phyloP scores from a whole-genome alignment of 2,888 invertebrate species.

The Apoderus coryli region DNA sequence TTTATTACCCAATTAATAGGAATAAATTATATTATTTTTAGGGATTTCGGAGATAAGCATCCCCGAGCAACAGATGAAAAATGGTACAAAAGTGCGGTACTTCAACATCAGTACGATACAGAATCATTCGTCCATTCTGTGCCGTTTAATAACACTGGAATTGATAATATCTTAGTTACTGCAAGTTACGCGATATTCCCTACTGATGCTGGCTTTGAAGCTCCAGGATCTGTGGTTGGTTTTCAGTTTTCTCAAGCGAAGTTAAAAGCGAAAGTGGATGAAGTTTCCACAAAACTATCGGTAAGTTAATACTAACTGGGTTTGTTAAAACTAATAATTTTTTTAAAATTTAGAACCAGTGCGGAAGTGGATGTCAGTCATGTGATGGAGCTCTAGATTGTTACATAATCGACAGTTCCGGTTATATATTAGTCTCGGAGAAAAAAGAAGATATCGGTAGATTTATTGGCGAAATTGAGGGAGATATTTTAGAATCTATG shows the following conservation, averaged over 20 bases:
- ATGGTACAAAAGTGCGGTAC: slow-evolving; percentile 82
- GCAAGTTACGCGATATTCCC: slow-evolving; percentile 76
- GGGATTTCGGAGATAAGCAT: slow-evolving; percentile 64
- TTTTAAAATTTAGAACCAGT: slow-evolving; percentile 27
- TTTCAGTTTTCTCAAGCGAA: slow-evolving; percentile 64
- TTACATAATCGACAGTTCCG: slow-evolving; percentile 84
- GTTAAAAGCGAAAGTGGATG: slow-evolving; percentile 53
- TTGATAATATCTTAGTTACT: slow-evolving; percentile 51
- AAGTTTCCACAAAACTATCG: slow-evolving; percentile 44
- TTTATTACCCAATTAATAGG: neutral
- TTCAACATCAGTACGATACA: slow-evolving; percentile 64
- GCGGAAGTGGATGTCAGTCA: slow-evolving; percentile 38
- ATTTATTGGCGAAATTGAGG: slow-evolving; percentile 76
- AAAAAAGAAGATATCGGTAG: slow-evolving; percentile 51
- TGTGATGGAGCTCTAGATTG: slow-evolving; percentile 55
- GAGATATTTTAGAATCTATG: slow-evolving; percentile 62
- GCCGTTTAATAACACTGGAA: slow-evolving; percentile 37
- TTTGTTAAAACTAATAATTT: neutral
- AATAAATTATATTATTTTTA: too few species aligned
- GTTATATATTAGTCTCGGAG: slow-evolving; percentile 65
- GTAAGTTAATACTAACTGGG: slow-evolving; percentile 21
- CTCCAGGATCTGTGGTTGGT: slow-evolving; percentile 81
- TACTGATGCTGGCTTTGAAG: slow-evolving; percentile 56
- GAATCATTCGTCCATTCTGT: slow-evolving; percentile 68
- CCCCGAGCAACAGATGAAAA: slow-evolving; percentile 71